Percentiles rank a stretch among this genome's conserved stretches.
Evolutionary conservation across 37 sponge, comb jelly and placozoan genomes (phyloP).

Genomic region (Chondrosia reniformis): DNA sequence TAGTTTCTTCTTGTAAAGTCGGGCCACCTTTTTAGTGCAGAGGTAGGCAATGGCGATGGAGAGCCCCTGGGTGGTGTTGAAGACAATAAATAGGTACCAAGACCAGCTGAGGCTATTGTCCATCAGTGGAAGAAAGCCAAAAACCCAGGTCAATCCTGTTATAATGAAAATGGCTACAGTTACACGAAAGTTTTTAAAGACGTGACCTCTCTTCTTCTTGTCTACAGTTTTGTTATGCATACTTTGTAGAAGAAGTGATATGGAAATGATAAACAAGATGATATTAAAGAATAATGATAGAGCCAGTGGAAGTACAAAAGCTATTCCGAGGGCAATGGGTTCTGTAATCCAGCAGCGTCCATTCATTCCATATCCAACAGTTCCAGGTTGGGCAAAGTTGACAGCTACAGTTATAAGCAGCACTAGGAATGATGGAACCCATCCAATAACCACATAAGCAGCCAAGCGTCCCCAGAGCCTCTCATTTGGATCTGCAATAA

Average conservation of each 20-base stretch:
- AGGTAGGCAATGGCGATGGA: background rate
- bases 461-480: background rate
- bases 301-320: constrained; percentile 25
- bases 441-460: constrained; percentile 27
- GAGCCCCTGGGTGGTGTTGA: background rate
- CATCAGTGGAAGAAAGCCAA: background rate
- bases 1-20: too few species aligned
- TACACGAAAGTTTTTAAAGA: background rate
- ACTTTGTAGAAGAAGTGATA: background rate
- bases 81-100: background rate
- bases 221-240: background rate
- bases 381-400: constrained; percentile 23
- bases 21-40: background rate
- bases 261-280: background rate
- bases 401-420: constrained; percentile 4
- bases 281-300: constrained; percentile 24
- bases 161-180: background rate
- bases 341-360: constrained; percentile 53
- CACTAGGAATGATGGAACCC: constrained; percentile 30
- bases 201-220: background rate
- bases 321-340: constrained; percentile 17
- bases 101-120: background rate
- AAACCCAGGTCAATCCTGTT: background rate
- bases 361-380: constrained; percentile 37
- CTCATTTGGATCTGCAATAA: background rate